A percentile compares a stretch with the other conserved stretches of the same genome.
Evolutionary conservation across 2,113 vertebrate species (phyloP).

Genomic region (Thalassoma bifasciatum): DNA sequence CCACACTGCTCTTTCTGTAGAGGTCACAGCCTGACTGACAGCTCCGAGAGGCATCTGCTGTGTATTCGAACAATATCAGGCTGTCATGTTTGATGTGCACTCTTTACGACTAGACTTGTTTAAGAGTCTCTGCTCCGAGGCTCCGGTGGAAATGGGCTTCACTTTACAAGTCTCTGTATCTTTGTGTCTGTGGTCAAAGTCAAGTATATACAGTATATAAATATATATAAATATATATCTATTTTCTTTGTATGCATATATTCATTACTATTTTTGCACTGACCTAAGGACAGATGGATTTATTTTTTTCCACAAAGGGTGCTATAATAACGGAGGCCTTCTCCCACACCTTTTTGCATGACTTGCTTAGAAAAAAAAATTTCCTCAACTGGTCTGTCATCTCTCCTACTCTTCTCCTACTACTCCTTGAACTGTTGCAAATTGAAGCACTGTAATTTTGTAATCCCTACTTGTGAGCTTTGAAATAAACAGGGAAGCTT

Average conservation of each 20-base stretch:
- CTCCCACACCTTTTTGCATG: conserved; percentile 89
- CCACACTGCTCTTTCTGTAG: conserved; percentile 54
- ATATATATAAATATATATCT: conserved; percentile 76
- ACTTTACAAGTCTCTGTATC: conserved; percentile 66
- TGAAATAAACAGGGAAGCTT: conserved; percentile 84
- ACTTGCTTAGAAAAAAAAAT: conserved; percentile 81
- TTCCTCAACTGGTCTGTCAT: conserved; percentile 78
- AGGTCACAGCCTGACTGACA: conserved; percentile 62
- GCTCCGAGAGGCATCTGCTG: conserved; percentile 48
- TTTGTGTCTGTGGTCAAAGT: conserved; percentile 74
- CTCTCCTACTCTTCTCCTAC: conserved; percentile 72
- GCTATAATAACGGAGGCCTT: conserved; percentile 87
- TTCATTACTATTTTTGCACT: conserved; percentile 86
- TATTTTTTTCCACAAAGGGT: conserved; percentile 86
- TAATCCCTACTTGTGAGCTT: conserved; percentile 83
- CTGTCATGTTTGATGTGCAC: conserved; percentile 62
- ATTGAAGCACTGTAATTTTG: conserved; percentile 85
- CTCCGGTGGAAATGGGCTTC: conserved; percentile 62
- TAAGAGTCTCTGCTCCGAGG: conserved; percentile 66
- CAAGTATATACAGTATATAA: conserved; percentile 75
- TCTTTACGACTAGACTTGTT: conserved; percentile 65
- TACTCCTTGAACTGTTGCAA: conserved; percentile 74
- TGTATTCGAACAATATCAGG: conserved; percentile 55
- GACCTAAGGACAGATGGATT: conserved; percentile 81
- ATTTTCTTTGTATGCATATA: conserved; percentile 85